These are phyloP conservation scores for Drosophila tropicalis DNA, from an alignment of 1,140 invertebrate genomes.

Conservation along the genomic window DNA sequence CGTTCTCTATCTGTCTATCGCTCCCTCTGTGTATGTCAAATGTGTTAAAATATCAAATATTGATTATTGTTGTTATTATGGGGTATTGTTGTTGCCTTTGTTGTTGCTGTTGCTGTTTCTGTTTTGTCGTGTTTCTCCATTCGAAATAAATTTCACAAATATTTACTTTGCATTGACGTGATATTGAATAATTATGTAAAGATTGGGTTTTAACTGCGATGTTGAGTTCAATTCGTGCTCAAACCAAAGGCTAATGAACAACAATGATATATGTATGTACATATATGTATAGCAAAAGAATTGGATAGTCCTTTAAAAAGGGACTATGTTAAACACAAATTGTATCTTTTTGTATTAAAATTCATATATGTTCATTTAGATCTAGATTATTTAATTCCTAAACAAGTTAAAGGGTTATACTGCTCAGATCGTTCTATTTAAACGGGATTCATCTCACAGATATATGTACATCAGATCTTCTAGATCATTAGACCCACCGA, in stretches of 20 bases:
- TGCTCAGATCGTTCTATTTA: too few species aligned
- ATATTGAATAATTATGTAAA: slow-evolving; percentile 79
- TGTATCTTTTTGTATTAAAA: too few species aligned
- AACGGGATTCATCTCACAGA: too few species aligned
- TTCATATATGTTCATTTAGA: too few species aligned
- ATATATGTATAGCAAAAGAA: too few species aligned
- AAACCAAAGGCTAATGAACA: background rate
- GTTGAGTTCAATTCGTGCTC: slow-evolving; percentile 1
- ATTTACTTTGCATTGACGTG: slow-evolving; percentile 76
- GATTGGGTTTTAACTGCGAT: slow-evolving; percentile 46
- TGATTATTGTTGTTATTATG: slow-evolving; percentile 77
- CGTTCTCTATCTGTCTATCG: background rate
- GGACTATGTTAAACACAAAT: too few species aligned
- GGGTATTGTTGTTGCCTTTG: slow-evolving; percentile 51
- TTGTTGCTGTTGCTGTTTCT: slow-evolving; percentile 33
- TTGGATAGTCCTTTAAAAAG: too few species aligned
- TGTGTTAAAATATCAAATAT: slow-evolving; percentile 81
- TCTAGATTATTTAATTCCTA: too few species aligned
- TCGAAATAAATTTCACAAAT: slow-evolving; percentile 67
- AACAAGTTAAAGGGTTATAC: too few species aligned
- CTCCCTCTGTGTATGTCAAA: slow-evolving; percentile 54
- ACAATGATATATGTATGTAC: background rate
- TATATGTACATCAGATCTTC: too few species aligned
- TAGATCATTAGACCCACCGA: too few species aligned
- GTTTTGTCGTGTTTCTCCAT: slow-evolving; percentile 39